phyloP scores from a whole-genome alignment of 2,888 invertebrate genomes.

The Kryphioiulus occultus region DNA sequence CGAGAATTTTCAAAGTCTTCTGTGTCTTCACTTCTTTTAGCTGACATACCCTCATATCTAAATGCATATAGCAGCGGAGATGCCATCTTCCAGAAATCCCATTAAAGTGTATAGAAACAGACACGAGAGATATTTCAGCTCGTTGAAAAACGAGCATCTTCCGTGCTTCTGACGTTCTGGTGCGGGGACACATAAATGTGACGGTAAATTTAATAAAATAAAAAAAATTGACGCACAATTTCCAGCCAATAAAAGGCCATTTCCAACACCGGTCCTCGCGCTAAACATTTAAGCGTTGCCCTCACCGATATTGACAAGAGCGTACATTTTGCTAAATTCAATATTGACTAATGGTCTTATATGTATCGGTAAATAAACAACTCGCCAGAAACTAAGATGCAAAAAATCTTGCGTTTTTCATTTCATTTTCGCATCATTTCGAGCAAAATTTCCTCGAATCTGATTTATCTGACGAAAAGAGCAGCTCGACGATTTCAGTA shows the following conservation, averaged over 20 bases:
- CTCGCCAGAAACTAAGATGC: not conserved
- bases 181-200: constrained; percentile 37
- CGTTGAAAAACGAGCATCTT: constrained; percentile 15
- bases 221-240: constrained; percentile 3
- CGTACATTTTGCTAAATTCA: not conserved
- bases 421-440: constrained; percentile 15
- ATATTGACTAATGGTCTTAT: not conserved
- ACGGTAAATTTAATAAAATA: constrained; percentile 11
- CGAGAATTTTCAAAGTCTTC: not conserved
- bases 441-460: not conserved
- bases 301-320: not conserved
- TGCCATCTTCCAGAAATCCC: constrained; percentile 28
- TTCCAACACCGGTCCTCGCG: not conserved
- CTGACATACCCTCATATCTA: not conserved
- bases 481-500: too few relatives aligned
- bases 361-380: not conserved
- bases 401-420: not conserved
- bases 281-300: not conserved
- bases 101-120: constrained; percentile 32
- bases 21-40: constrained; percentile 3
- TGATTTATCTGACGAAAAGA: not conserved
- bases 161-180: not conserved
- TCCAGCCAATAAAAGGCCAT: not conserved
- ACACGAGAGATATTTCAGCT: not conserved
- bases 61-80: not conserved